Evolutionary conservation across 2,113 vertebrate species (phyloP).

Genomic region (Rhinolophus ferrumequinum): DNA sequence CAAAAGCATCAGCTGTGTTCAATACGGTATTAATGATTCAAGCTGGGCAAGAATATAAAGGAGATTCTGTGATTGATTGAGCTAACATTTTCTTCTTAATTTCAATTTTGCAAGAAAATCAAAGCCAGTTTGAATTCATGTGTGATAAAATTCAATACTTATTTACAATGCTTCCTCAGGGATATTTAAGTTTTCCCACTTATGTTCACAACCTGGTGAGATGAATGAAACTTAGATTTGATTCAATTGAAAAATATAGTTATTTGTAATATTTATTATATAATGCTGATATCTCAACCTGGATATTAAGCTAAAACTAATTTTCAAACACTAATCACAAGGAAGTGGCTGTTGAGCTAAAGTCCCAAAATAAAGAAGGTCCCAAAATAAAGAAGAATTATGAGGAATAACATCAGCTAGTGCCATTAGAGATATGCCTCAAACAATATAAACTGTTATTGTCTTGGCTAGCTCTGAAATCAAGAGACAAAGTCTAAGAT

Average conservation of each 20-base stretch:
- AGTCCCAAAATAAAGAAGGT: no score
- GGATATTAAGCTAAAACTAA: neutral
- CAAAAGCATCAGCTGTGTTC: neutral
- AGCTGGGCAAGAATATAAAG: neutral
- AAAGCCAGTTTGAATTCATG: neutral
- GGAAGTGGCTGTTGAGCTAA: neutral
- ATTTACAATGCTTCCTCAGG: neutral
- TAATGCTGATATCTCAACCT: neutral
- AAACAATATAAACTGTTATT: neutral
- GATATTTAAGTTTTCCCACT: neutral
- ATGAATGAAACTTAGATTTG: neutral
- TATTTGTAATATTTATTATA: neutral
- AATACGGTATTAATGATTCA: neutral
- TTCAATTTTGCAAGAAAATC: slow-evolving; percentile 2
- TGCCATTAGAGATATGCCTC: neutral
- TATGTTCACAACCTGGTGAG: neutral
- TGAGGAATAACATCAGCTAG: neutral
- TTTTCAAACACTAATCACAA: neutral
- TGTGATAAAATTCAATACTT: neutral
- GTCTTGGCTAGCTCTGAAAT: neutral
- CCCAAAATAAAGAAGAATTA: neutral
- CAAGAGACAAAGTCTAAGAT: neutral
- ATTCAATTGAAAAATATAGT: neutral
- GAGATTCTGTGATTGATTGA: neutral
- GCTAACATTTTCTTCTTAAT: neutral